Base-by-base conservation (phyloP, 2,888 invertebrate genomes). In the Xestia xanthographa region DNA sequence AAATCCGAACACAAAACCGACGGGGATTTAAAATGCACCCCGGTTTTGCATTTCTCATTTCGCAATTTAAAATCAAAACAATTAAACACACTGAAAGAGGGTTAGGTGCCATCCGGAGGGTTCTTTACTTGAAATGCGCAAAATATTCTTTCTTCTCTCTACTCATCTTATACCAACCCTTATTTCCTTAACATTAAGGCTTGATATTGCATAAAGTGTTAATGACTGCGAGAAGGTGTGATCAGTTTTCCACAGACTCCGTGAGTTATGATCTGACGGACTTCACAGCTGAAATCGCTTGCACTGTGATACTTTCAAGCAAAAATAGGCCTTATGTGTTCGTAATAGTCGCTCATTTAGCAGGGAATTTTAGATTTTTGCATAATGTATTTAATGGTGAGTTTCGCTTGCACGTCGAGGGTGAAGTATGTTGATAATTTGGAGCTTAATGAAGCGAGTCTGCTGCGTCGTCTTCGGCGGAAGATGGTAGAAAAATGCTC, bases 381-480 rank as follows among this genome's bases (percentile, higher is more conserved):
- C 82, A 78, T 86, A 87, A 83, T 87, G 88, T 84, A 83, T 87
- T 90, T 94, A 95, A 93, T 92, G 95, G 92, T 93, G 93, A 93
- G 93, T 94, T 95, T 94, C 82, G 92, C 92, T 92, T 95, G 95
- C 89, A 90, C 92, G 88, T 90, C 88, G 82, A 86, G 89, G 90
- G 91, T 92, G 90, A 92, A 93, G 93, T 93, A 94, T 93, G 94
- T 93, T 94, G 95, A 95, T 96, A 95, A 96, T 96, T 96, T 95
- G 93, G 90, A 89, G 94, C 93, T 96, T 95, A 96, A 96, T 96
- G 96, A 96, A 96, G 94, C 95, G 92, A 92, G 92, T 91, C 90
- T 90, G 92, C 92, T 92, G 92, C 90, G 91, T 92, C 93, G 93
- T 94, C 94, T 94, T 93, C 92, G 91, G 89, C 92, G 94, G 94